These are phyloP conservation scores for Galaxias olidus DNA, from an alignment of 2,797 vertebrate genomes.

Conservation along the genomic window DNA sequence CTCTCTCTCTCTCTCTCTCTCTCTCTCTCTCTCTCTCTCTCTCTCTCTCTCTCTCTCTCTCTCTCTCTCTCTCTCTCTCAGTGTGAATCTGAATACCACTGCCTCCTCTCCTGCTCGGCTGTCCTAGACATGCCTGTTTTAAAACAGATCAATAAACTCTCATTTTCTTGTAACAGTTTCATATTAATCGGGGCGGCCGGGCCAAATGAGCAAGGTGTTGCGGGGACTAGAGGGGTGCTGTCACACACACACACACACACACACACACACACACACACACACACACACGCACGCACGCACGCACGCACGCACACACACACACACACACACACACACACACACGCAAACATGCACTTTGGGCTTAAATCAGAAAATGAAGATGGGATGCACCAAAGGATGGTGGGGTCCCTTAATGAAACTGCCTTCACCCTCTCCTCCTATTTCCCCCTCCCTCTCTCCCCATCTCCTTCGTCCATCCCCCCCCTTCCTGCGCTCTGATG, in stretches of 20 bases:
- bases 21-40: not conserved
- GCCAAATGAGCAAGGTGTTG: conserved; percentile 81
- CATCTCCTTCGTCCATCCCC: conserved; percentile 47
- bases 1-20: not conserved
- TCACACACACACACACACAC: too few relatives aligned
- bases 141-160: conserved; percentile 92
- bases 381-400: conserved; percentile 73
- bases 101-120: not conserved
- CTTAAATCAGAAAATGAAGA: conserved; percentile 79
- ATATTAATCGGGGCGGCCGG: conserved; percentile 87
- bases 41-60: not conserved
- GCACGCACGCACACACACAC: too few relatives aligned
- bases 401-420: conserved; percentile 87
- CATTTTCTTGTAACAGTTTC: conserved; percentile 92
- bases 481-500: conserved; percentile 88
- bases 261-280: too few relatives aligned
- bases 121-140: conserved; percentile 73
- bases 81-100: conserved; percentile 85
- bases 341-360: too few relatives aligned
- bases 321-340: too few relatives aligned
- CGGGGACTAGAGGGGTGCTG: conserved; percentile 20
- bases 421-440: conserved; percentile 33
- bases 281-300: too few relatives aligned
- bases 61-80: not conserved
- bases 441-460: conserved; percentile 45